These are phyloP conservation scores for Aricia artaxerxes DNA, from an alignment of 2,888 invertebrate genomes.

Conservation along the genomic window DNA sequence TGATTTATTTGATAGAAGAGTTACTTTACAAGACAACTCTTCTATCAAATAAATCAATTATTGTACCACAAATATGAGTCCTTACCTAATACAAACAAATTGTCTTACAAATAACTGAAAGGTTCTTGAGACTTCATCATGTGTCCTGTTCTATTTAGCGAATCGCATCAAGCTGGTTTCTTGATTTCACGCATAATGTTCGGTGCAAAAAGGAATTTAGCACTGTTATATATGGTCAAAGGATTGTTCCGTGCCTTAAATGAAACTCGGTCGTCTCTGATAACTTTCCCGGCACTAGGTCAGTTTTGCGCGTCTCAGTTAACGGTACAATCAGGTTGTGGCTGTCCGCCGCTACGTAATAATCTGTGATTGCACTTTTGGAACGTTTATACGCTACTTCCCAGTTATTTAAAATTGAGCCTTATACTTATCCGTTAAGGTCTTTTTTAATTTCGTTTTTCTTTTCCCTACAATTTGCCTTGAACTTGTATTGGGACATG, in stretches of 20 bases:
- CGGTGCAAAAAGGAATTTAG: slow-evolving; percentile 34
- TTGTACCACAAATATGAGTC: neutral
- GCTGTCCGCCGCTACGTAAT: slow-evolving; percentile 71
- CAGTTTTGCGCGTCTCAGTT: slow-evolving; percentile 75
- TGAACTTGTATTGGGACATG: slow-evolving; percentile 58
- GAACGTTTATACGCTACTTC: slow-evolving; percentile 55
- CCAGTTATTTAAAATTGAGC: slow-evolving; percentile 51
- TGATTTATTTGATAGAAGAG: no score
- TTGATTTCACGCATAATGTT: slow-evolving; percentile 41
- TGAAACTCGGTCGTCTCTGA: slow-evolving; percentile 69
- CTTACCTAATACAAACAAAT: slow-evolving; percentile 5
- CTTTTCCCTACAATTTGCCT: slow-evolving; percentile 47
- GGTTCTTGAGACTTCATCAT: slow-evolving; percentile 15
- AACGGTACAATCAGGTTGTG: slow-evolving; percentile 79
- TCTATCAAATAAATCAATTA: neutral
- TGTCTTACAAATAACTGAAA: neutral
- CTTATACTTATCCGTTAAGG: slow-evolving; percentile 49
- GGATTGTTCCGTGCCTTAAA: slow-evolving; percentile 53
- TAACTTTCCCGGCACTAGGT: slow-evolving; percentile 78
- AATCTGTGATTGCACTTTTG: slow-evolving; percentile 74
- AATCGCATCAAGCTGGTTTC: slow-evolving; percentile 59
- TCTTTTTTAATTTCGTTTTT: slow-evolving; percentile 31
- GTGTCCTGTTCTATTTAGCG: slow-evolving; percentile 26
- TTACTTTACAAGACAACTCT: neutral
- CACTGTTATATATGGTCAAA: slow-evolving; percentile 41